A percentile compares a stretch with the other conserved stretches of the same genome.
Conservation (phyloP, 2,888 invertebrate species). For the Hoplodrina ambigua region DNA sequence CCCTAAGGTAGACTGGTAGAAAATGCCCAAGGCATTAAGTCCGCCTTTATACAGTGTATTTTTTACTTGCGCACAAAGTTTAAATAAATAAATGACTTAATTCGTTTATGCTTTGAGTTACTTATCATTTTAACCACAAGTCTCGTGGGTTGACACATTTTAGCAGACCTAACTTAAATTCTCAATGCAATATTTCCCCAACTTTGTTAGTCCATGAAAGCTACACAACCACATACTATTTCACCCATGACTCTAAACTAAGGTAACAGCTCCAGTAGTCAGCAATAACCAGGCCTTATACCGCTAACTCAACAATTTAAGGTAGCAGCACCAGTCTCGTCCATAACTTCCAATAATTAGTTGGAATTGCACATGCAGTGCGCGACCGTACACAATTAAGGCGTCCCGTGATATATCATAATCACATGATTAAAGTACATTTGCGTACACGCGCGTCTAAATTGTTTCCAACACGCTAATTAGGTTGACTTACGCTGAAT, state of each 20-base stretch:
- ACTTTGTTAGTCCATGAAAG: neutral
- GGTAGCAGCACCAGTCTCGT: conserved; percentile 8
- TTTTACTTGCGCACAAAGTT: no score
- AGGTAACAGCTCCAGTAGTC: conserved; percentile 1
- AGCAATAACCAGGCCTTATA: conserved; percentile 7
- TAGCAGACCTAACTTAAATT: no score
- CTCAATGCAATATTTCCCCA: neutral
- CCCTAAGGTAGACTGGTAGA: no score
- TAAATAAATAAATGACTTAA: no score
- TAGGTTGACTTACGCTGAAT: conserved; percentile 56
- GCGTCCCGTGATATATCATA: conserved; percentile 64
- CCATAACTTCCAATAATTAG: conserved; percentile 59
- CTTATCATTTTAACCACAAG: no score
- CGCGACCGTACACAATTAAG: conserved; percentile 63
- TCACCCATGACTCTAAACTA: conserved; percentile 17
- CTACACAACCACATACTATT: neutral
- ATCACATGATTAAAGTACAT: conserved; percentile 64
- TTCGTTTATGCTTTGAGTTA: no score
- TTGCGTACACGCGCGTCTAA: conserved; percentile 65
- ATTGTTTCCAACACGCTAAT: conserved; percentile 73
- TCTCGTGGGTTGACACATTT: no score
- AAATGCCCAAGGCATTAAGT: no score
- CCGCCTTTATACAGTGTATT: no score
- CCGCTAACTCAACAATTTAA: conserved; percentile 37
- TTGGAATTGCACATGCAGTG: conserved; percentile 52